Evolutionary conservation across 1,140 invertebrate genomes (phyloP).

Genomic region (Adelges cooleyi): DNA sequence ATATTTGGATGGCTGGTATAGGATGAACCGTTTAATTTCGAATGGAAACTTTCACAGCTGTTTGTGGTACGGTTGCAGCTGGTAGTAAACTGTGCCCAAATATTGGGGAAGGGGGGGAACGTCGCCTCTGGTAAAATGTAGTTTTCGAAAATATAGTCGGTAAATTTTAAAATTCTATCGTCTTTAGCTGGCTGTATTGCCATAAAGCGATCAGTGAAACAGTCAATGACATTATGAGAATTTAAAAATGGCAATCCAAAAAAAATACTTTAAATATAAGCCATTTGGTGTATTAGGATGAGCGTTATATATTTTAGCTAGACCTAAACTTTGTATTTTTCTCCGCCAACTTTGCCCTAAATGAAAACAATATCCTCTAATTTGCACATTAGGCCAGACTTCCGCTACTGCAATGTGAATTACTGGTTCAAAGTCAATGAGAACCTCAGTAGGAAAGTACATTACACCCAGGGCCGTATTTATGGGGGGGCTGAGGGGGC

Average conservation of each 20-base stretch:
- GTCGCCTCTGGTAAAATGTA: neutral
- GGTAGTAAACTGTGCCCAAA: neutral
- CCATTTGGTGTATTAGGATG: neutral
- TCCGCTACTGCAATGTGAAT: neutral
- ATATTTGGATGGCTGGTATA: neutral
- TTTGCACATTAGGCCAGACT: neutral
- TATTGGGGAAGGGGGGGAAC: neutral
- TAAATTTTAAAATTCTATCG: too few species aligned
- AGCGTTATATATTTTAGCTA: neutral
- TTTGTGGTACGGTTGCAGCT: neutral
- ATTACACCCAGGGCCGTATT: too few species aligned
- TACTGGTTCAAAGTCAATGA: neutral
- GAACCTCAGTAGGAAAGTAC: neutral
- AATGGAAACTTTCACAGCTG: neutral
- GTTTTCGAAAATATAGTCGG: neutral
- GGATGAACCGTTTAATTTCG: neutral
- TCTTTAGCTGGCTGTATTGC: too few species aligned
- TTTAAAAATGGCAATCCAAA: neutral
- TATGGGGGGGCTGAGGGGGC: too few species aligned
- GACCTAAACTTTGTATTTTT: neutral
- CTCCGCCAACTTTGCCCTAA: neutral
- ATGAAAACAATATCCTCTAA: neutral
- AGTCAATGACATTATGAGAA: too few species aligned
- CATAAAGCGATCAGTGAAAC: too few species aligned
- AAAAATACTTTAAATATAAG: neutral